Base-by-base conservation (phyloP, 37 sponge, comb jelly and placozoan species). In the Haliclona indistincta region DNA sequence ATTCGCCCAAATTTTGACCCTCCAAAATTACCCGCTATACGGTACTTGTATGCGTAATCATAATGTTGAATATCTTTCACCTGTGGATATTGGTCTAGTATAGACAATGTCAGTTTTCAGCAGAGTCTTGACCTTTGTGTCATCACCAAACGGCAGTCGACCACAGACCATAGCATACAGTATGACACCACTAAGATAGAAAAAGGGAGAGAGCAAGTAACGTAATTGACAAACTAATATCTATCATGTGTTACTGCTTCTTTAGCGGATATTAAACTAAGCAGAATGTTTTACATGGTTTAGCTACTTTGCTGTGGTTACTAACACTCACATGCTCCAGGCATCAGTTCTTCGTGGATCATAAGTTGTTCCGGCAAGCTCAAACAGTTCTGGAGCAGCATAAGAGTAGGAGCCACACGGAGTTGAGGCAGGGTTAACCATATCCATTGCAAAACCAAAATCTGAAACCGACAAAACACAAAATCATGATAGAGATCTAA, bases 151-250 rank as follows among this genome's bases (percentile, higher is more conserved):
- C 37, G 93, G 89, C 15, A 96, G 88, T 22, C 84, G 76, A 8
- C 97, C 97, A 68, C 87, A 86, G 28, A 89, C 90, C 92, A 96
- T 96, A 22, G 96, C 92, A 80, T 82, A 96, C 65, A 91, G 68
- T 15, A 96, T 86, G 33, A 91, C 87, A 68, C 96, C 96, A 55
- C 91, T 90, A 55, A 23, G 63, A 37, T n/a, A n/a, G 25, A n/a
- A 58, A 58, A 34, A 30, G 22, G 11, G 32, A 63, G 64, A 53
- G 23, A 35, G 37, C 11, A 54, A 34, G 17, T 3, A 35, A 38
- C 15, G 29, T 36, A 2, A 2, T 25, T 67, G 4, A 73, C 47
- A 71, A 29, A 4, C 13, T 47, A 17, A 47, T 47, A 17, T 17
- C 15, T 47, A 17, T 17, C 13, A 47, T 17, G 51, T 47, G 15